Base-by-base conservation (phyloP, 2,888 invertebrate genomes). In the Fissipunctia ypsillon region DNA sequence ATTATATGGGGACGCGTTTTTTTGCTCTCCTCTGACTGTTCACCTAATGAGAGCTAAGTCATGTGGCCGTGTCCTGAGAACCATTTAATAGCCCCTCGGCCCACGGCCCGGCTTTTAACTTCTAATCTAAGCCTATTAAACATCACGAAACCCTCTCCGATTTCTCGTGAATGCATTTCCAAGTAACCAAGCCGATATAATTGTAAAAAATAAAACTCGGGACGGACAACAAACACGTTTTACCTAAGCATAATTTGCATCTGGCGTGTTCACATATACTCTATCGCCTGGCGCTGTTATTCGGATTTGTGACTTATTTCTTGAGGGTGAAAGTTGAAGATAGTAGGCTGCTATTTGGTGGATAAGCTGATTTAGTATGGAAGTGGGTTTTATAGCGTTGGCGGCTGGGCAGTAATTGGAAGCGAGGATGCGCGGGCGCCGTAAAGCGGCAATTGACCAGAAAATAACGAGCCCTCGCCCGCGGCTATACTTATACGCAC, bases 401-500 rank as follows among this genome's bases (percentile, higher is more conserved):
- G 95, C 96, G 96, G 96, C 96, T 92, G 94, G 91, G 91, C 92
- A 90, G 93, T 96, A 96, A 96, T 96, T 96, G 95, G 96, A 96
- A 93, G 95, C 92, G 93, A 94, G 94, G 96, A 96, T 96, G 96
- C 96, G 95, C 95, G 93, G 94, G 92, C 96, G 95, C 95, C 91
- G 93, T 95, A 96, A 95, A 95, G 93, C 94, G 93, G 95, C 96
- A 95, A 95, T 96, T 95, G 96, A 96, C 96, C 96, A 96, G 96
- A 96, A 96, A 96, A 96, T 96, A 96, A 96, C 96, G 94, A 96
- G 96, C 94, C 91, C 91, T 93, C 88, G 91, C 88, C 91, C 88
- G 88, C 83, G 87, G 86, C 84, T 89, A 90, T 89, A 90, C 91
- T 89, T 90, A 90, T 90, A 90, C 86, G 88, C 84, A 88, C 93